Evolutionary conservation across 2,888 invertebrate species (phyloP).

Genomic region (Abrostola tripartita): DNA sequence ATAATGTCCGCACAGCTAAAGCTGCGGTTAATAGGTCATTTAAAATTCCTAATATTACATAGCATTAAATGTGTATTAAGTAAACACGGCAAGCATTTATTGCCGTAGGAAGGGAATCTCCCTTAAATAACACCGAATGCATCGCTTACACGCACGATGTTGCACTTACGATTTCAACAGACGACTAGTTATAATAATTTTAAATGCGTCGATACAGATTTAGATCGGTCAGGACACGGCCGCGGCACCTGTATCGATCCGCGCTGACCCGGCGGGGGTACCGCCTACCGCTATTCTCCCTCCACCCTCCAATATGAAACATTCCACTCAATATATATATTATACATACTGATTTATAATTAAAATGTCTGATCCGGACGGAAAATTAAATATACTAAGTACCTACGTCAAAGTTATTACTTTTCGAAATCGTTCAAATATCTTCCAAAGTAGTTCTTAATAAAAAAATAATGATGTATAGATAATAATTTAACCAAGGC

Average conservation of each 20-base stretch:
- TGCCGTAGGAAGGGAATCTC: too few species aligned
- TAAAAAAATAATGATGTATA: too few species aligned
- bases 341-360: slow-evolving; percentile 27
- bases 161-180: not conserved
- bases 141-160: not conserved
- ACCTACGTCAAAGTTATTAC: not conserved
- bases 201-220: not conserved
- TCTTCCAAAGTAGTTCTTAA: too few species aligned
- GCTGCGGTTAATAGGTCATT: too few species aligned
- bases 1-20: too few species aligned
- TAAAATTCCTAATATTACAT: too few species aligned
- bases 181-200: not conserved
- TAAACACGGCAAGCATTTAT: too few species aligned
- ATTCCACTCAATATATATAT: not conserved
- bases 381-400: not conserved
- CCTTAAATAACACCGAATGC: too few species aligned
- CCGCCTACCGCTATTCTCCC: slow-evolving; percentile 1
- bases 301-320: not conserved
- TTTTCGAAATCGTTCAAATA: not conserved
- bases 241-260: not conserved
- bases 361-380: slow-evolving; percentile 4
- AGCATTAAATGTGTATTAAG: too few species aligned
- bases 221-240: not conserved
- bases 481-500: too few species aligned
- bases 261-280: not conserved